phyloP scores from a whole-genome alignment of 2,797 vertebrate genomes.

The Myotis myotis region DNA sequence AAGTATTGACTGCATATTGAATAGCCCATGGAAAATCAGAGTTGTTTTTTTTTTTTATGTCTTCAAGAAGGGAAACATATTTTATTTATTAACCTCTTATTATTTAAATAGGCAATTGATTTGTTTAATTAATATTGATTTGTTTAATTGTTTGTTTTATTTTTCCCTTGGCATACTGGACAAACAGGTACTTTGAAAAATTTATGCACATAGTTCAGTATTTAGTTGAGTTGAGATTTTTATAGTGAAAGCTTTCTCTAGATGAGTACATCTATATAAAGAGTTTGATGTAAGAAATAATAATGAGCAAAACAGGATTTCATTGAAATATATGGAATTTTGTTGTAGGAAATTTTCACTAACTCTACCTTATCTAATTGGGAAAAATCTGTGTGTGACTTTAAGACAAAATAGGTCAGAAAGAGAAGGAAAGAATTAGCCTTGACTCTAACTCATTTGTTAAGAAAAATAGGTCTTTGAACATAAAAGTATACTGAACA shows the following conservation, averaged over 20 bases:
- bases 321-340: background rate
- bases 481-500: constrained; percentile 50
- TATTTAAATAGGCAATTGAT: background rate
- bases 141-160: background rate
- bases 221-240: background rate
- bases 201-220: background rate
- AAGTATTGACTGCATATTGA: background rate
- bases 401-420: background rate
- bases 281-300: background rate
- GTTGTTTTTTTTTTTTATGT: background rate
- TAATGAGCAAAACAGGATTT: background rate
- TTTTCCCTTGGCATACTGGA: constrained; percentile 18
- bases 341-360: background rate
- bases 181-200: background rate
- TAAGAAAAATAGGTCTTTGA: constrained; percentile 6
- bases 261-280: background rate
- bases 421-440: background rate
- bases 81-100: constrained; percentile 10
- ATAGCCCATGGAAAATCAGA: background rate
- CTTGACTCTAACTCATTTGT: background rate
- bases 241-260: background rate
- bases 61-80: background rate
- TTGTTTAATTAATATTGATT: constrained; percentile 2
- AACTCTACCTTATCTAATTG: background rate
- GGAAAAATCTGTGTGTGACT: background rate